Percentiles rank a stretch among this genome's conserved stretches.
phyloP scores from a whole-genome alignment of 2,888 invertebrate species.

The Drosophila ustulata region DNA sequence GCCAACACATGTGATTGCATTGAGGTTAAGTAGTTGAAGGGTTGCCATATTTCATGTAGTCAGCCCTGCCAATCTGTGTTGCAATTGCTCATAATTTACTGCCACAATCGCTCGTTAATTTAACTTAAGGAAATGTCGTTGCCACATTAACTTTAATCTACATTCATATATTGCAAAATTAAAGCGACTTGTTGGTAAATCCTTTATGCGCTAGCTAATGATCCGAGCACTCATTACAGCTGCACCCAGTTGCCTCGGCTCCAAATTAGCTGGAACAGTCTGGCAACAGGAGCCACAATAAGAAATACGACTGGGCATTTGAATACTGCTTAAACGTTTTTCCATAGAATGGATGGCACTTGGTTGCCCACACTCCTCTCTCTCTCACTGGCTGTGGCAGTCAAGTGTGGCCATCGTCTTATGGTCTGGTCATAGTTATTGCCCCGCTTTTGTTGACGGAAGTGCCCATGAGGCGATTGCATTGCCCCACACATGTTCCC shows the following conservation, averaged over 20 bases:
- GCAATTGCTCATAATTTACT: neutral
- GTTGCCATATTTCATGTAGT: neutral
- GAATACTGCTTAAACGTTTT: constrained; percentile 36
- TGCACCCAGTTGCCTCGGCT: constrained; percentile 14
- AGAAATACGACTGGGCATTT: constrained; percentile 2
- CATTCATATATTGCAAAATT: neutral
- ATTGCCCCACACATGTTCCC: neutral
- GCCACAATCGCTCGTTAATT: constrained; percentile 1
- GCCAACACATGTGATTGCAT: no score
- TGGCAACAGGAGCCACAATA: constrained; percentile 25
- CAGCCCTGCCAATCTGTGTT: neutral
- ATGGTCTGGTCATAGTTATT: constrained; percentile 49
- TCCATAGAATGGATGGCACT: constrained; percentile 31
- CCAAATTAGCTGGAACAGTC: constrained; percentile 33
- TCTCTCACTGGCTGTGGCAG: constrained; percentile 30
- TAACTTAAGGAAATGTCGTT: neutral
- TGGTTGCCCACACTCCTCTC: constrained; percentile 16
- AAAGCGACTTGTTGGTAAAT: constrained; percentile 16
- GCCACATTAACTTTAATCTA: neutral
- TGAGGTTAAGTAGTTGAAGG: neutral
- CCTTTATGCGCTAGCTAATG: constrained; percentile 20
- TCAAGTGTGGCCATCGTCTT: constrained; percentile 55
- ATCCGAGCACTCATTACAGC: constrained; percentile 4
- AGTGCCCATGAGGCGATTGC: constrained; percentile 49
- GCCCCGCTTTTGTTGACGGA: constrained; percentile 62